Base-by-base conservation (phyloP, 2,797 vertebrate genomes). In the Phylloscopus collybita region DNA sequence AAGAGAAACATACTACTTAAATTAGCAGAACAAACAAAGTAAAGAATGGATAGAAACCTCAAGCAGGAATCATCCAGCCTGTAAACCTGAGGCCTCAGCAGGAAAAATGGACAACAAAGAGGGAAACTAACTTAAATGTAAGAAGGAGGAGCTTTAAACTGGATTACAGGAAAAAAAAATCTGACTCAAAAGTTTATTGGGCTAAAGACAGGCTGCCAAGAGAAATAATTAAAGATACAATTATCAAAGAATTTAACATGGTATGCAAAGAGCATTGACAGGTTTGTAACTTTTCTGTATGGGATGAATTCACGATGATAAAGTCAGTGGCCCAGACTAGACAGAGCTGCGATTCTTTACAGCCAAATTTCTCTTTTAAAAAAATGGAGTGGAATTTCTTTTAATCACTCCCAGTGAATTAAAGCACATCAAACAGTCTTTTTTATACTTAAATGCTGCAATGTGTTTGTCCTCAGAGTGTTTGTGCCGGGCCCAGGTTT, bases 391-490 rank as follows among this genome's bases (percentile, higher is more conserved):
- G 7, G 27, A 96, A 94, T 88, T 72, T 23, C 40, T 91, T 88
- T 84, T 54, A 81, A n/a, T 92, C n/a, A 82, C 75, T 88, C 88
- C 30, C 72, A 76, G 54, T 90, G 86, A 94, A 93, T 62, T 86
- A 94, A 88, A 86, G 61, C 38, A 59, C 20, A 60, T 29, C 13
- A 75, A 72, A 85, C 13, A 36, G 42, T 49, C 12, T 29, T 42
- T 60, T 92, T 88, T 40, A 60, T 18, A 86, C 74, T 64, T 62
- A 84, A 90, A 89, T 45, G 56, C 26, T 60, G 30, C 54, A 44
- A 4, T 20, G 54, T 54, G 20, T 40, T 86, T 72, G 26, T 60
- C n/a, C 62, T 94, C 7, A 2, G 57, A 65, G 10, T 10, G 30
- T 50, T 64, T 47, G 32, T 80, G 59, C 42, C 15, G 4, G 84